A percentile compares a stretch with the other conserved stretches of the same genome.
Evolutionary conservation across 2,888 invertebrate genomes (phyloP).

Genomic region (Terebella lapidaria): DNA sequence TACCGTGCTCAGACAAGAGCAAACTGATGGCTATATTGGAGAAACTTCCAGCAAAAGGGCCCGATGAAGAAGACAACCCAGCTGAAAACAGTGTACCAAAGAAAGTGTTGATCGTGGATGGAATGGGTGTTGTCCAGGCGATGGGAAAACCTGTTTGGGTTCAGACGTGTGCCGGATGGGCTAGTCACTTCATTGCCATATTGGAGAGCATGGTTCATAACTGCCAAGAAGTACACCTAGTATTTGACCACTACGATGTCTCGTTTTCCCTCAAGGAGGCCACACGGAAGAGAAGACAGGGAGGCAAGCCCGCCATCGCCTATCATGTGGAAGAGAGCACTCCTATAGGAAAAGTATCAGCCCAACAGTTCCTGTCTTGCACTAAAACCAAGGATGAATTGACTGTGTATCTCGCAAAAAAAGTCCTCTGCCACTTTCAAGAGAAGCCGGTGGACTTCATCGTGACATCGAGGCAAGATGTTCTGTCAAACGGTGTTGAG

Average conservation of each 20-base stretch:
- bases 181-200: not conserved
- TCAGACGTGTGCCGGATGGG: not conserved
- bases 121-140: conserved; percentile 1
- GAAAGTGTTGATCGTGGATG: not conserved
- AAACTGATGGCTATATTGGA: not conserved
- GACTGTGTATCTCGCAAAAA: not conserved
- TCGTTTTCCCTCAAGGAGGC: not conserved
- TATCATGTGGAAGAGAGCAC: not conserved
- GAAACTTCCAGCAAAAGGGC: not conserved
- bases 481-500: not conserved
- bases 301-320: not conserved
- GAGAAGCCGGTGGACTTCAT: not conserved
- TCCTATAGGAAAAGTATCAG: not conserved
- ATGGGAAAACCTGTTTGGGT: not conserved
- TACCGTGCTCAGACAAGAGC: not conserved
- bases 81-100: no score
- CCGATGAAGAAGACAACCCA: no score
- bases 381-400: not conserved
- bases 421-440: not conserved
- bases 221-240: not conserved
- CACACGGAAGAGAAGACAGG: not conserved
- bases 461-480: not conserved
- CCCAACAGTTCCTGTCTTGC: not conserved
- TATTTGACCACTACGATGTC: not conserved
- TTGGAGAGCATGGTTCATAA: not conserved